Evolutionary conservation across 2,888 invertebrate genomes (phyloP), one percentile per base, ranked within the genome.

Genomic region (Vesta saturnalis): DNA sequence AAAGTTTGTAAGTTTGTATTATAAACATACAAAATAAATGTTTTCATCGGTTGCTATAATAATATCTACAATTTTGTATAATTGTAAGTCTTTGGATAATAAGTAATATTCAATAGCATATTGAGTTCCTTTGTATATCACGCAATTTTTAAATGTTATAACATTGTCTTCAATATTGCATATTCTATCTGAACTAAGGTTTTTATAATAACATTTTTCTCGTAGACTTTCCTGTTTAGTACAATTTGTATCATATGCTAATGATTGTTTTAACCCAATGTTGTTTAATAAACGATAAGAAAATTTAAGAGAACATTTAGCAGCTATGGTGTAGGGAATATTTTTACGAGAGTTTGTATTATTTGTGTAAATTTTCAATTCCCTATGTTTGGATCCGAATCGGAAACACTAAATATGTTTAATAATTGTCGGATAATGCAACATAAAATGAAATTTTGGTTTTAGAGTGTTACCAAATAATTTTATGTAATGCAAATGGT

Each of bases 401-500:
- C n/a, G n/a, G n/a, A n/a, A n/a, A n/a, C n/a, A n/a, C n/a, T n/a
- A n/a, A n/a, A n/a, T n/a, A n/a, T n/a, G n/a, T 39, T n/a, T 39
- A n/a, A 54, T 54, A 5, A 54, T 54, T 18, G 18, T 19, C 10
- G 54, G 54, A 14, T 54, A 54, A 18, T 54, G 54, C 1, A 21
- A 8, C 10, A 54, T 21, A 10, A 54, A 54, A 54, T 54, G 54
- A 54, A 54, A 54, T 54, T 54, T 54, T 16, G 54, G 54, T 14
- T 54, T 54, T 1, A 54, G 21, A 2, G 54, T 54, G 10, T 54
- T 16, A 18, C 54, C 54, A 54, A 54, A 54, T 16, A 54, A 21
- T 54, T 54, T 54, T n/a, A 39, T 8, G 8, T 39, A 39, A 1
- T 39, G n/a, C 6, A 14, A 12, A 23, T 56, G 30, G 30, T 56